Percentiles rank a stretch among this genome's conserved stretches.
Evolutionary conservation across 2,888 invertebrate genomes (phyloP).

Genomic region (Andrena fulva): DNA sequence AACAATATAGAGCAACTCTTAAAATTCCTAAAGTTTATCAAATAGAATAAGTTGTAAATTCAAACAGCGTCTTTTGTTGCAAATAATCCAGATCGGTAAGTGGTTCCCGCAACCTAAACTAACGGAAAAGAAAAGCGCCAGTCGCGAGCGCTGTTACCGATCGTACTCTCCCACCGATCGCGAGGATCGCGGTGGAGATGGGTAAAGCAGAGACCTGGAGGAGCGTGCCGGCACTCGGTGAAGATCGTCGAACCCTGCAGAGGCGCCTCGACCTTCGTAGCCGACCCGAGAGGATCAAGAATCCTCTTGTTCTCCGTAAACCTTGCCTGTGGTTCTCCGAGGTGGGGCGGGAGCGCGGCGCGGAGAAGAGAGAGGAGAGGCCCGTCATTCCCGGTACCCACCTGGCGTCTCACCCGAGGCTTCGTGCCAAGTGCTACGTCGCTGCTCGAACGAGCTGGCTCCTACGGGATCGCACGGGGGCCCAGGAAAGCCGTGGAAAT

Average conservation of each 20-base stretch:
- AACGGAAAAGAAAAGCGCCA: background rate
- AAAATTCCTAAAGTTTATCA: too few relatives aligned
- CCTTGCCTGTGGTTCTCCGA: slow-evolving; percentile 58
- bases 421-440: slow-evolving; percentile 68
- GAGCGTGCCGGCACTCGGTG: background rate
- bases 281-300: slow-evolving; percentile 49
- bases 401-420: slow-evolving; percentile 79
- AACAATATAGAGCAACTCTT: too few relatives aligned
- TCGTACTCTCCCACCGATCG: background rate
- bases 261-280: slow-evolving; percentile 61
- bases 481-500: slow-evolving; percentile 25
- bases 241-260: slow-evolving; percentile 62
- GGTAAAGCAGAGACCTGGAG: slow-evolving; percentile 57
- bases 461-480: slow-evolving; percentile 51
- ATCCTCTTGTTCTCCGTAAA: slow-evolving; percentile 68
- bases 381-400: slow-evolving; percentile 75
- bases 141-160: background rate
- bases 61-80: too few relatives aligned
- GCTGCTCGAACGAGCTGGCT: slow-evolving; percentile 64
- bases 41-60: too few relatives aligned
- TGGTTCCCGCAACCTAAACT: too few relatives aligned
- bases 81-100: too few relatives aligned
- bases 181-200: slow-evolving; percentile 2
- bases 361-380: slow-evolving; percentile 62
- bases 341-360: slow-evolving; percentile 59